These are phyloP conservation scores for Erannis defoliaria DNA, from an alignment of 2,888 invertebrate species.

Conservation along the genomic window DNA sequence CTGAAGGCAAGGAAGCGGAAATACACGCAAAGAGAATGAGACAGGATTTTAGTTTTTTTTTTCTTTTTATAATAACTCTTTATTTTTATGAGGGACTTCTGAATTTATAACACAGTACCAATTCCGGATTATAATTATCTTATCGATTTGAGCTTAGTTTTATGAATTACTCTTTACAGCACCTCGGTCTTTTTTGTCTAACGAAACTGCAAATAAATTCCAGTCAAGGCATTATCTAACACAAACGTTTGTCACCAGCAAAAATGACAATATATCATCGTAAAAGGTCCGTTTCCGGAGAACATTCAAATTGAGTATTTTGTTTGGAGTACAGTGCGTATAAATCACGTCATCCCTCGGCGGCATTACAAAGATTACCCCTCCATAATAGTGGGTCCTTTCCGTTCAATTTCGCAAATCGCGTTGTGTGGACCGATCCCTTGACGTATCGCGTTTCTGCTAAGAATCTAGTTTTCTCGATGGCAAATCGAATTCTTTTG, in stretches of 20 bases:
- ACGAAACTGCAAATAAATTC: neutral
- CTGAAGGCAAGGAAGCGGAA: too few relatives aligned
- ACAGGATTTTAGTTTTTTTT: too few relatives aligned
- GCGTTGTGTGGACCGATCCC: conserved; percentile 54
- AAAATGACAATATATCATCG: conserved; percentile 42
- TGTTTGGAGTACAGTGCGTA: conserved; percentile 44
- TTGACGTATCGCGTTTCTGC: conserved; percentile 65
- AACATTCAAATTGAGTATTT: conserved; percentile 48
- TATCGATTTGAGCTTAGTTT: too few relatives aligned
- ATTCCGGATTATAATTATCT: too few relatives aligned
- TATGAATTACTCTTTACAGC: too few relatives aligned
- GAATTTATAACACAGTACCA: too few relatives aligned
- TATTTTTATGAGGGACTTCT: too few relatives aligned
- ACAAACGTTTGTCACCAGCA: conserved; percentile 28
- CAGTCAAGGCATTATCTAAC: conserved; percentile 6
- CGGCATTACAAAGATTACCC: conserved; percentile 67
- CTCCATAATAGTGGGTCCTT: conserved; percentile 66
- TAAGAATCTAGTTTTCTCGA: conserved; percentile 60
- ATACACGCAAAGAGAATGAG: too few relatives aligned
- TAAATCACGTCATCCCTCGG: conserved; percentile 49
- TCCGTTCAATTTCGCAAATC: conserved; percentile 76
- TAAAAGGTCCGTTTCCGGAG: conserved; percentile 40
- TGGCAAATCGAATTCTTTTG: conserved; percentile 68
- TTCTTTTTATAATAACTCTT: too few relatives aligned
- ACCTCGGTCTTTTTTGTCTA: too few relatives aligned